Evolutionary conservation across 1,140 invertebrate genomes (phyloP).

Genomic region (Drosophila rhopaloa): DNA sequence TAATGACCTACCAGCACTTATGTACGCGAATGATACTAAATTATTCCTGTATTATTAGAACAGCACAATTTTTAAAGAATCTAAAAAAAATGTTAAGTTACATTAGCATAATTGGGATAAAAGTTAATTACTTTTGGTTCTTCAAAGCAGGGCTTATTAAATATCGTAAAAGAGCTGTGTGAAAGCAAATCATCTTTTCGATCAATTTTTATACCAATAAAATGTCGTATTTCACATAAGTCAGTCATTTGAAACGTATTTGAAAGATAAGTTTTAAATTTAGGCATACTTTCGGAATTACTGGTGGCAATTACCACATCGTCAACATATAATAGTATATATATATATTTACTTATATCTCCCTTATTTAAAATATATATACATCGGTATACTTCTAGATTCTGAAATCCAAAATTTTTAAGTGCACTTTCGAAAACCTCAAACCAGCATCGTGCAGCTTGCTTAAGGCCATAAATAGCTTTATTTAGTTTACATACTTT

Average conservation of each 20-base stretch:
- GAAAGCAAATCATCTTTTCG: constrained; percentile 3
- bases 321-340: constrained; percentile 63
- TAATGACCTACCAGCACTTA: no score
- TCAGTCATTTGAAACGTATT: constrained; percentile 16
- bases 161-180: no score
- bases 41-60: no score
- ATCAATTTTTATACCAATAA: constrained; percentile 14
- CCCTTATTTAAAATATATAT: constrained; percentile 28
- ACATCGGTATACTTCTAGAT: constrained; percentile 23
- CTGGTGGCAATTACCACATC: constrained; percentile 51
- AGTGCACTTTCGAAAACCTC: no score
- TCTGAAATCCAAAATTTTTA: no score
- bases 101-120: no score
- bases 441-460: constrained; percentile 8
- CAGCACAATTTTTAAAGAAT: no score
- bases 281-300: constrained; percentile 47
- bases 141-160: no score
- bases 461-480: constrained; percentile 21
- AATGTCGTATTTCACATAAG: constrained; percentile 6
- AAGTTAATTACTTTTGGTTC: no score
- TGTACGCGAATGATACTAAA: no score
- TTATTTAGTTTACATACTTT: constrained; percentile 25
- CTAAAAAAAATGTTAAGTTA: no score
- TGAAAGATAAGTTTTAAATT: constrained; percentile 47
- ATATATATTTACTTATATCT: constrained; percentile 36